Conservation (phyloP, 2,113 vertebrate species). For the Lampris megalopsis region DNA sequence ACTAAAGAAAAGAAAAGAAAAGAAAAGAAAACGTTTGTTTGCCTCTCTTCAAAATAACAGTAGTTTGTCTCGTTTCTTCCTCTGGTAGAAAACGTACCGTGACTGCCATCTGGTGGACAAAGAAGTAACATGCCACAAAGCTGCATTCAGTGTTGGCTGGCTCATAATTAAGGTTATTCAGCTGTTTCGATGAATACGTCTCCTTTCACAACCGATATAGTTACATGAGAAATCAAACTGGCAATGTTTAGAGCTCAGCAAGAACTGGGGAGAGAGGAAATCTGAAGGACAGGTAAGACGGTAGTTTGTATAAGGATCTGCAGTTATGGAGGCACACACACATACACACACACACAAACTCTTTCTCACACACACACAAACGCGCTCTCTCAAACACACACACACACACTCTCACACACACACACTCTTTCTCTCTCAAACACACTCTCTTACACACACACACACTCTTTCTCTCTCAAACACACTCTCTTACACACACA, state of each 20-base stretch:
- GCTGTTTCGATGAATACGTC: conserved; percentile 17
- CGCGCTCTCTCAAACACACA: neutral
- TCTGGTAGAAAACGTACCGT: conserved; percentile 9
- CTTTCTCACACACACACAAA: neutral
- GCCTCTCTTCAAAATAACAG: no score
- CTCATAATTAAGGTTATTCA: neutral
- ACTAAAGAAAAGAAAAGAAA: neutral
- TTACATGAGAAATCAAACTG: conserved; percentile 9
- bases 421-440: no score
- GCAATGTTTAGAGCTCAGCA: conserved; percentile 5
- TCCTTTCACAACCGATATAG: neutral
- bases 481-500: no score
- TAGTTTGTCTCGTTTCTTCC: no score
- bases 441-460: no score
- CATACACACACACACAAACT: conserved; percentile 24
- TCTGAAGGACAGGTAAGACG: conserved; percentile 11
- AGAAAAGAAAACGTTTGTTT: no score
- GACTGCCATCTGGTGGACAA: conserved; percentile 61
- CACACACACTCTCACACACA: neutral
- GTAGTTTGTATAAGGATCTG: conserved; percentile 8
- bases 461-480: no score
- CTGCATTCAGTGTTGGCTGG: neutral
- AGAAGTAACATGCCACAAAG: neutral
- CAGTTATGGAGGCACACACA: conserved; percentile 22
- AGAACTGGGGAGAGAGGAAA: conserved; percentile 20